These are phyloP conservation scores for Cyprinodon variegatus DNA, from an alignment of 2,113 vertebrate species.

Conservation along the genomic window DNA sequence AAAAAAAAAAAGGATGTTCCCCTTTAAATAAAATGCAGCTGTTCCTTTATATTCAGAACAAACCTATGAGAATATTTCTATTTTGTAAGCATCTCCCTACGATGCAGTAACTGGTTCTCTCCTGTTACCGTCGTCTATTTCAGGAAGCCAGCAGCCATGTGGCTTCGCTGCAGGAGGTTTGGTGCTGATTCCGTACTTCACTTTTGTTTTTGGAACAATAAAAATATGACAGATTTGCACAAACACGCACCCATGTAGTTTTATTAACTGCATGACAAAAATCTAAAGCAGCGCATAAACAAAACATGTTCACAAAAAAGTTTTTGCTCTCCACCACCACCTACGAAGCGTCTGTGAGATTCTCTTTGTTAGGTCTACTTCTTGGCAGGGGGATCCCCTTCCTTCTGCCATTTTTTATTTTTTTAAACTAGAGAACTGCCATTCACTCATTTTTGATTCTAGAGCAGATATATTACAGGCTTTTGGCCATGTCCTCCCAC, in stretches of 20 bases:
- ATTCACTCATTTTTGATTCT: slow-evolving; percentile 32
- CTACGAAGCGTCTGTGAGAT: slow-evolving; percentile 53
- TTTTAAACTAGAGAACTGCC: slow-evolving; percentile 36
- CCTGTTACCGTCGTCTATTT: slow-evolving; percentile 36
- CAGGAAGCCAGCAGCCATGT: slow-evolving; percentile 36
- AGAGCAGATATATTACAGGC: slow-evolving; percentile 69
- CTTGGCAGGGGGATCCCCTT: slow-evolving; percentile 41
- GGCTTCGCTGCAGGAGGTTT: slow-evolving; percentile 27
- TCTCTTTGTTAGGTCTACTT: slow-evolving; percentile 33
- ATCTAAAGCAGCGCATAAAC: background rate
- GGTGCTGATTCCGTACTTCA: slow-evolving; percentile 17
- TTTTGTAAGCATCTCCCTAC: background rate
- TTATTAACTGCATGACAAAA: background rate
- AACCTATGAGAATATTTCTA: background rate
- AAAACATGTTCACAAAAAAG: slow-evolving; percentile 7
- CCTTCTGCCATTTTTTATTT: slow-evolving; percentile 19
- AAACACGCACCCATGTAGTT: slow-evolving; percentile 1
- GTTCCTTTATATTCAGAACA: background rate
- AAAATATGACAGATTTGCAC: slow-evolving; percentile 24
- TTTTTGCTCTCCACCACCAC: slow-evolving; percentile 27
- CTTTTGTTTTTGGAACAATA: slow-evolving; percentile 17
- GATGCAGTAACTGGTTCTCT: slow-evolving; percentile 4
- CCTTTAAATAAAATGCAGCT: background rate
- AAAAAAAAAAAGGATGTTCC: no score
- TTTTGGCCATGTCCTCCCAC: slow-evolving; percentile 62